Percentiles rank a stretch among this genome's conserved stretches.
phyloP scores from a whole-genome alignment of 2,888 invertebrate genomes.

The Petrolisthes cinctipes region DNA sequence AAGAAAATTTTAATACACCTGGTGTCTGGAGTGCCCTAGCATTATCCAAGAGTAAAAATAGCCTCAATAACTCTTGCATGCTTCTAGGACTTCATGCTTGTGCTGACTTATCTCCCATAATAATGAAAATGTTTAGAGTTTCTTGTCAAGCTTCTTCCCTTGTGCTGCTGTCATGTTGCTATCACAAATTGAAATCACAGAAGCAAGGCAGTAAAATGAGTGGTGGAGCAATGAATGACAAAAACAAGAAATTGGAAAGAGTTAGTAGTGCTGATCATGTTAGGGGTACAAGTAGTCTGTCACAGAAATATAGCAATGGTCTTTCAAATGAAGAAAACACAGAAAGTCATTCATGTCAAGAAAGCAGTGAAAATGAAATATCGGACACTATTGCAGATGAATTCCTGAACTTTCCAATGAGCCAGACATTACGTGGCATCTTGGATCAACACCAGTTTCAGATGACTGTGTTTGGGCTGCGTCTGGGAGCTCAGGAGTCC shows the following conservation, averaged over 20 bases:
- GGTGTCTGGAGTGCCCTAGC: not conserved
- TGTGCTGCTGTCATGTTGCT: constrained; percentile 62
- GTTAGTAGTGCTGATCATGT: not conserved
- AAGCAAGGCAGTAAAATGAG: not conserved
- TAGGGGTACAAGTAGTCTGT: too few species aligned
- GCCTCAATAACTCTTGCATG: constrained; percentile 6
- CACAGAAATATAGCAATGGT: too few species aligned
- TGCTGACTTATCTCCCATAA: constrained; percentile 60
- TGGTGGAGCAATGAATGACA: not conserved
- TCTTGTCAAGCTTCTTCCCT: constrained; percentile 45
- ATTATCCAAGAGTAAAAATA: not conserved
- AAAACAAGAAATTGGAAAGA: not conserved
- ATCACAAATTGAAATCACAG: constrained; percentile 50
- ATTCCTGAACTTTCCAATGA: constrained; percentile 57
- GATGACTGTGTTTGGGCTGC: constrained; percentile 45
- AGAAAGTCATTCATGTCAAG: not conserved
- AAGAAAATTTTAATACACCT: constrained; percentile 9
- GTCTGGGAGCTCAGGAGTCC: constrained; percentile 61
- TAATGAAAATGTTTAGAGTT: constrained; percentile 49
- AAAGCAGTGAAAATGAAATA: not conserved
- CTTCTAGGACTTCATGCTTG: constrained; percentile 61
- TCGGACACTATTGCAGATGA: not conserved
- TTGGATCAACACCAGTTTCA: constrained; percentile 16
- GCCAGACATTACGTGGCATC: constrained; percentile 27
- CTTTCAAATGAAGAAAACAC: not conserved